These are phyloP conservation scores for Avahi laniger DNA, from an alignment of 2,797 vertebrate species.

Conservation along the genomic window DNA sequence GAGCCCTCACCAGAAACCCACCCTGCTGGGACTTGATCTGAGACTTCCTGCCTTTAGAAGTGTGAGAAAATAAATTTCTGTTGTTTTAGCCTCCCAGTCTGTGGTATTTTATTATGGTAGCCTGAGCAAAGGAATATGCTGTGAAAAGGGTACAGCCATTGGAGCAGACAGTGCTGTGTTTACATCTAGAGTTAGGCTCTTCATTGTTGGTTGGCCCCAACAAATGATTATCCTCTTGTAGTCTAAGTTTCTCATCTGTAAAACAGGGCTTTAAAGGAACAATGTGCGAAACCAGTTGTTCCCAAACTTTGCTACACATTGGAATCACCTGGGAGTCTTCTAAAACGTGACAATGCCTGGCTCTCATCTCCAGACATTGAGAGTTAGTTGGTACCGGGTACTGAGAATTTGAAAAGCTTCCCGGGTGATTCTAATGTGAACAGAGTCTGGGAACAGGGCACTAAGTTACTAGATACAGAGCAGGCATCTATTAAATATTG, in stretches of 20 bases:
- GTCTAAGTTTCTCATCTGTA: background rate
- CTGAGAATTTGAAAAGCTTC: background rate
- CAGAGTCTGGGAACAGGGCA: background rate
- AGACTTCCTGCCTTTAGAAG: background rate
- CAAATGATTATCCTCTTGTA: background rate
- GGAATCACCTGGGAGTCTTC: background rate
- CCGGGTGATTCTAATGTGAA: background rate
- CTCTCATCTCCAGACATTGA: background rate
- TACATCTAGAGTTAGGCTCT: background rate
- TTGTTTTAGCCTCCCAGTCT: background rate
- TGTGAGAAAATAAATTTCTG: background rate
- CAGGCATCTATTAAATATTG: background rate
- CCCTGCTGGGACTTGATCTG: background rate
- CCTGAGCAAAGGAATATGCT: background rate
- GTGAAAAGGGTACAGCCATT: background rate
- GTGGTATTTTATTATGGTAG: background rate
- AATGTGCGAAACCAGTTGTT: background rate
- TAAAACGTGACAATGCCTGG: background rate
- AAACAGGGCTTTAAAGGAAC: background rate
- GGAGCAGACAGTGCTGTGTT: background rate
- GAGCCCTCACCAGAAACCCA: background rate
- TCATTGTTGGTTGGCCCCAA: background rate
- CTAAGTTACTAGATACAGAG: background rate
- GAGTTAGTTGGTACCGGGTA: background rate
- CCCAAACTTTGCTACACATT: background rate